Conservation (phyloP, 2,888 invertebrate genomes). For the Crematogaster levior region DNA sequence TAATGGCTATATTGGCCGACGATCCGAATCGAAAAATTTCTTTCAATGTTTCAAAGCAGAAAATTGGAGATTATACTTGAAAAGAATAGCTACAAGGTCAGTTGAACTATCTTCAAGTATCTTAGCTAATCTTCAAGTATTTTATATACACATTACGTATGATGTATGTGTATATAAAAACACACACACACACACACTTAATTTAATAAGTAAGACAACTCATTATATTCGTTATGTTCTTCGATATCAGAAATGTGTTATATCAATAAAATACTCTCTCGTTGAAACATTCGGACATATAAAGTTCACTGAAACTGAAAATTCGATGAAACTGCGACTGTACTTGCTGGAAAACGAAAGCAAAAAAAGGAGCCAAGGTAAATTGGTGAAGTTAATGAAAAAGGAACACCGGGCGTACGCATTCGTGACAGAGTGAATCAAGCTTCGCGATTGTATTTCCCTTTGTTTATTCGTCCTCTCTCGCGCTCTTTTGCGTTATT, state of each 20-base stretch:
- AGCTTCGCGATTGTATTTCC: slow-evolving; percentile 61
- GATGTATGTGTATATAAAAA: background rate
- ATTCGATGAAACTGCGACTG: background rate
- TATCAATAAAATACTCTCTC: background rate
- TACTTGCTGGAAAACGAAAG: background rate
- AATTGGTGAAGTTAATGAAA: slow-evolving; percentile 65
- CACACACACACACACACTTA: no score
- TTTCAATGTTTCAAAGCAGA: background rate
- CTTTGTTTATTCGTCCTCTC: slow-evolving; percentile 65
- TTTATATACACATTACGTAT: no score
- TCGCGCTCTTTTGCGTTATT: slow-evolving; percentile 54
- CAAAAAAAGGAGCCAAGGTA: slow-evolving; percentile 24
- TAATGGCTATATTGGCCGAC: slow-evolving; percentile 50
- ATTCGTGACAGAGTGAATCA: slow-evolving; percentile 64
- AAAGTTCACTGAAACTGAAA: background rate
- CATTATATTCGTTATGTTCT: background rate
- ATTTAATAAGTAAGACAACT: no score
- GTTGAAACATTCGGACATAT: background rate
- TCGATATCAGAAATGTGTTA: background rate
- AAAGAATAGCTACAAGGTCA: background rate
- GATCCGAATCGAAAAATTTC: slow-evolving; percentile 41
- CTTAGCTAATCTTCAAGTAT: no score
- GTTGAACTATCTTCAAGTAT: no score
- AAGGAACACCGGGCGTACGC: slow-evolving; percentile 35
- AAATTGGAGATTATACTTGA: background rate